Conservation (phyloP, 2,888 invertebrate genomes). For the Drosophila cognata region DNA sequence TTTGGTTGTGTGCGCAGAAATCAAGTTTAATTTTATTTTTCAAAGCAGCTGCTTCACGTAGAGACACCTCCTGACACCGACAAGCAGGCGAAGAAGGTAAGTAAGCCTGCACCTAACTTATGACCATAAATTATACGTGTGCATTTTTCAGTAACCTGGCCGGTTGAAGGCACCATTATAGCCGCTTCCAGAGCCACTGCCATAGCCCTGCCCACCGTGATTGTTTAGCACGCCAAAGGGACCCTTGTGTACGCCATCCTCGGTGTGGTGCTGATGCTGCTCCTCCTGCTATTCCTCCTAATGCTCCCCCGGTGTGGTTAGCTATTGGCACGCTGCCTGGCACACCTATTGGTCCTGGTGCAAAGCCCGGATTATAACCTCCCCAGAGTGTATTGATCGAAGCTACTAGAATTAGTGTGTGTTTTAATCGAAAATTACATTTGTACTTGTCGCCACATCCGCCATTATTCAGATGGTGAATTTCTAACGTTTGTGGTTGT, state of each 20-base stretch:
- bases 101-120: slow-evolving; percentile 59
- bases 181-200: slow-evolving; percentile 74
- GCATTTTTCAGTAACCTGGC: slow-evolving; percentile 51
- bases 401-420: not conserved
- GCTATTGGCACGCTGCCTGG: slow-evolving; percentile 15
- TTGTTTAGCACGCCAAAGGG: slow-evolving; percentile 64
- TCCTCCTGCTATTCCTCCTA: not conserved
- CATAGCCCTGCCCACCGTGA: slow-evolving; percentile 63
- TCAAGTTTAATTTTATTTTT: slow-evolving; percentile 70
- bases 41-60: slow-evolving; percentile 42
- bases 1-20: slow-evolving; percentile 64
- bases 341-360: slow-evolving; percentile 1
- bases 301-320: not conserved
- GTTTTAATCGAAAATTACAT: not conserved
- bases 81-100: not conserved
- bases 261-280: slow-evolving; percentile 31
- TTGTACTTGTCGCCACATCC: not conserved
- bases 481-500: not conserved
- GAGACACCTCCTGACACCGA: slow-evolving; percentile 23
- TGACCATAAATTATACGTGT: slow-evolving; percentile 48
- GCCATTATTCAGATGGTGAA: not conserved
- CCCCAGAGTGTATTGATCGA: not conserved
- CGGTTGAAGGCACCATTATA: slow-evolving; percentile 66
- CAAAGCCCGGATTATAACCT: slow-evolving; percentile 37
- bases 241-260: slow-evolving; percentile 68